Evolutionary conservation across 2,113 vertebrate species (phyloP).

Genomic region (Picathartes gymnocephalus): DNA sequence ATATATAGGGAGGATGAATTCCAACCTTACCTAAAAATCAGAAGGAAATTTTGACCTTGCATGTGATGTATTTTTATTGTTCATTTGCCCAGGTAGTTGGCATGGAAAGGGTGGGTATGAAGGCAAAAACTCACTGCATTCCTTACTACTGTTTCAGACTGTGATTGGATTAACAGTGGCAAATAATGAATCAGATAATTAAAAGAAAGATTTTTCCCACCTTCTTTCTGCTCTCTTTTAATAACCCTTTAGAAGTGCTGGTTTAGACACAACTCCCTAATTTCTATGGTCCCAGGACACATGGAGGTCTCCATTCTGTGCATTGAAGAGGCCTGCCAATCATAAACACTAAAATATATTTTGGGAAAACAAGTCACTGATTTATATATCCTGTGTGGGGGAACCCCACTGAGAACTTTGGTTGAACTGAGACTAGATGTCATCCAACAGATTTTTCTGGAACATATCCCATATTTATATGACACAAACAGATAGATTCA

Average conservation of each 20-base stretch:
- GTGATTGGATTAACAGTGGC: background rate
- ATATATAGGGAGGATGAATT: background rate
- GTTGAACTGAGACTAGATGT: background rate
- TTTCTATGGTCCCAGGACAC: background rate
- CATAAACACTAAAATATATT: background rate
- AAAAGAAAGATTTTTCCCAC: background rate
- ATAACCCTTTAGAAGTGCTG: background rate
- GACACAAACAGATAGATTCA: background rate
- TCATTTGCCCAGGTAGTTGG: background rate
- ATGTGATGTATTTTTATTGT: background rate
- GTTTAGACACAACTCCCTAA: background rate
- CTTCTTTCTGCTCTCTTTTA: background rate
- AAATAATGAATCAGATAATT: background rate
- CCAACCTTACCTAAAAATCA: background rate
- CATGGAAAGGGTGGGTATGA: background rate
- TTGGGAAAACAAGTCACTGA: background rate
- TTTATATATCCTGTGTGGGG: background rate
- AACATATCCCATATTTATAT: background rate
- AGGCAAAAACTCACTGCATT: background rate
- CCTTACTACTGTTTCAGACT: background rate
- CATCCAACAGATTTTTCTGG: background rate
- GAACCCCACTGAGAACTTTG: background rate
- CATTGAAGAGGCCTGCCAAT: background rate
- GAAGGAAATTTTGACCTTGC: background rate
- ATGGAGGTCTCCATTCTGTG: rapidly evolving